phyloP scores from a whole-genome alignment of 2,888 invertebrate species.

The Iselma pallidipennis region DNA sequence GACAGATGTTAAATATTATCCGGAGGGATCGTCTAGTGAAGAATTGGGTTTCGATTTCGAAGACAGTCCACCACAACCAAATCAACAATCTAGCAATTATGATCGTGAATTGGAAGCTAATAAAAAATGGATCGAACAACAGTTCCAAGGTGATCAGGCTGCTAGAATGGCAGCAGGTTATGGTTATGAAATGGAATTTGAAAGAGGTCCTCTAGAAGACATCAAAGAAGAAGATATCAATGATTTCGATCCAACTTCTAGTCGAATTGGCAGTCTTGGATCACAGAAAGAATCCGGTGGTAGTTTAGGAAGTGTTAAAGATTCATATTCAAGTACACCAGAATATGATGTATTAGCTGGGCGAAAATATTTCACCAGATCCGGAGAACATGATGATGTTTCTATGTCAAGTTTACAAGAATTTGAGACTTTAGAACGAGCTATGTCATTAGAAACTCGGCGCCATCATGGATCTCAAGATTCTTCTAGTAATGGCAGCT shows the following conservation, averaged over 20 bases:
- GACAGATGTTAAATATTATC: conserved; percentile 58
- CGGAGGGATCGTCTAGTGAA: conserved; percentile 61
- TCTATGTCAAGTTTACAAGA: conserved; percentile 93
- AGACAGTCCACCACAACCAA: conserved; percentile 63
- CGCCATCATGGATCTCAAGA: conserved; percentile 77
- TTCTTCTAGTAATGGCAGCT: conserved; percentile 79
- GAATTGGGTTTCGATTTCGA: conserved; percentile 71
- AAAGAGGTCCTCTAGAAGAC: conserved; percentile 83
- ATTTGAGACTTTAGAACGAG: conserved; percentile 89
- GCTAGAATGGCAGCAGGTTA: conserved; percentile 65
- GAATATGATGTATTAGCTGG: conserved; percentile 86
- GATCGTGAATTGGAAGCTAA: conserved; percentile 71
- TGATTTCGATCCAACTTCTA: conserved; percentile 76
- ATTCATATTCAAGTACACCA: conserved; percentile 89
- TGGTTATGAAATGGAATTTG: conserved; percentile 77
- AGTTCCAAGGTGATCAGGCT: conserved; percentile 73
- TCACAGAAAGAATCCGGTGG: conserved; percentile 81
- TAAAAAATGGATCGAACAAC: conserved; percentile 89
- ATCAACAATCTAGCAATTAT: conserved; percentile 47
- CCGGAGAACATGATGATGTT: conserved; percentile 88
- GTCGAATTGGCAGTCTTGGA: conserved; percentile 75
- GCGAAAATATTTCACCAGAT: conserved; percentile 78
- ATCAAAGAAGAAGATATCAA: conserved; percentile 92
- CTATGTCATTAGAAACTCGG: conserved; percentile 77
- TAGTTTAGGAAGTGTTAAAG: conserved; percentile 76